These are phyloP conservation scores for Picus viridis DNA, from an alignment of 2,797 vertebrate species.

Conservation along the genomic window DNA sequence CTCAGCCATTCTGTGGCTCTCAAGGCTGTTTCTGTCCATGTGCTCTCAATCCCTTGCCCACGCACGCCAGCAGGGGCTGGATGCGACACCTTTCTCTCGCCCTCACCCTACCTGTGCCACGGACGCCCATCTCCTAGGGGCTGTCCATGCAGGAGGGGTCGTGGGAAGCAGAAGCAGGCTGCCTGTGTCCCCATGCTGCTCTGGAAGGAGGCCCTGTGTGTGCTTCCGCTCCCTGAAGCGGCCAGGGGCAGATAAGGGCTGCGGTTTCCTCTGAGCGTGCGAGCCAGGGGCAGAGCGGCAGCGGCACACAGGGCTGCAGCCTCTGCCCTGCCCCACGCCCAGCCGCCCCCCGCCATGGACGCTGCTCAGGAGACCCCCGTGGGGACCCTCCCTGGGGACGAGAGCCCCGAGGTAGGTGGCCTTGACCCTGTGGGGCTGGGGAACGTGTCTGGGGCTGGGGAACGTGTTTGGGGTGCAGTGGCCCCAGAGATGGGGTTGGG, in stretches of 20 bases:
- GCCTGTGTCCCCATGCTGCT: not conserved
- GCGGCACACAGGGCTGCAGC: not conserved
- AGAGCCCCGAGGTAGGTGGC: constrained; percentile 48
- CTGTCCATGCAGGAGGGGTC: accelerated
- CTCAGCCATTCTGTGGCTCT: too few relatives aligned
- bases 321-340: not conserved
- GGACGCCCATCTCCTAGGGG: accelerated
- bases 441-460: not conserved
- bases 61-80: accelerated
- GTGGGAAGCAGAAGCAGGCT: not conserved
- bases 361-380: accelerated
- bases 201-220: not conserved
- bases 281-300: not conserved
- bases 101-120: accelerated
- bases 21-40: not conserved
- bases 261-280: constrained; percentile 59
- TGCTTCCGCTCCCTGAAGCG: constrained; percentile 49
- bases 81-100: not conserved
- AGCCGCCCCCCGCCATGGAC: not conserved
- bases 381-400: not conserved
- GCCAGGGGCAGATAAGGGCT: constrained; percentile 54
- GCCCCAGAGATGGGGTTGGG: accelerated
- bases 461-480: accelerated
- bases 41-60: not conserved
- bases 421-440: too few relatives aligned